Percentiles rank a stretch among this genome's conserved stretches.
Evolutionary conservation across 2,888 invertebrate genomes (phyloP).

Genomic region (Danaus chrysippus): DNA sequence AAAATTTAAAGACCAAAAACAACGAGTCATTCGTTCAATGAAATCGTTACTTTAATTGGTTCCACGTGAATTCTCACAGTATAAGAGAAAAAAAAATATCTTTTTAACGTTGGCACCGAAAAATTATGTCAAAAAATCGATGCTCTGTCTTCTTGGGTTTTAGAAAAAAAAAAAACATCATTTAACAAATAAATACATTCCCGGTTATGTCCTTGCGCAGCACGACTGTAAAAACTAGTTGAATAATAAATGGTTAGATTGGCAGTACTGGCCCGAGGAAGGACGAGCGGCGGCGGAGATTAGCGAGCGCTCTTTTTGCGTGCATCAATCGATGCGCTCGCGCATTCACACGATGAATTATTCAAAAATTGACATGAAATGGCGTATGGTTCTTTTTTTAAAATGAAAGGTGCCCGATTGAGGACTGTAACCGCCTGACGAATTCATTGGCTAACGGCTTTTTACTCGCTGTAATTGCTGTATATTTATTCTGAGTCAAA

Average conservation of each 20-base stretch:
- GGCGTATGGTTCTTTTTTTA: constrained; percentile 79
- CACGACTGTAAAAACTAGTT: constrained; percentile 76
- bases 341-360: constrained; percentile 79
- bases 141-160: constrained; percentile 33
- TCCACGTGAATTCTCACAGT: constrained; percentile 49
- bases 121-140: constrained; percentile 56
- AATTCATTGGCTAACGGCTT: constrained; percentile 78
- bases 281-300: constrained; percentile 74
- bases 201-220: constrained; percentile 72
- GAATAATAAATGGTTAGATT: constrained; percentile 72
- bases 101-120: constrained; percentile 60
- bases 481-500: constrained; percentile 49
- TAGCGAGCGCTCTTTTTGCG: constrained; percentile 77
- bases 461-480: constrained; percentile 72
- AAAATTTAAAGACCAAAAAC: constrained; percentile 40
- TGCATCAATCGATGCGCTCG: constrained; percentile 79
- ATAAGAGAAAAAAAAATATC: constrained; percentile 49
- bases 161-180: constrained; percentile 65
- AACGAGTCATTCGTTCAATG: constrained; percentile 16
- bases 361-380: constrained; percentile 80
- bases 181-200: constrained; percentile 77
- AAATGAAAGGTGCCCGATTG: constrained; percentile 79
- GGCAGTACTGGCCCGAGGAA: constrained; percentile 67
- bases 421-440: constrained; percentile 79
- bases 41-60: constrained; percentile 47